phyloP scores from a whole-genome alignment of 1,140 invertebrate species.

The Neuroterus valhalla region DNA sequence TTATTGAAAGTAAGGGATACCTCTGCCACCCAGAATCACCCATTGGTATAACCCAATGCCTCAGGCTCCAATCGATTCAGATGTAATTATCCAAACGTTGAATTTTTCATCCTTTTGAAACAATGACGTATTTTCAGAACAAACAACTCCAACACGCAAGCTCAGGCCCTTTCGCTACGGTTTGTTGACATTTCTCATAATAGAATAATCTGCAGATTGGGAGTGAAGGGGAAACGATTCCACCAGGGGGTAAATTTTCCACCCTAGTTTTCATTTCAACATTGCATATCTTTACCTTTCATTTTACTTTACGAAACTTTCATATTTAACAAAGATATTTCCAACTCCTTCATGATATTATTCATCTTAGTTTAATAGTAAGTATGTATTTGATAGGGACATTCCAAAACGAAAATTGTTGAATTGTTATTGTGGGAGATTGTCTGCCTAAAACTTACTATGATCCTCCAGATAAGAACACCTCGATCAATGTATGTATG shows the following conservation, averaged over 20 bases:
- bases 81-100: conserved; percentile 72
- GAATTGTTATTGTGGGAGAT: too few species aligned
- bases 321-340: too few species aligned
- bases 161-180: conserved; percentile 41
- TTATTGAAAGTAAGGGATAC: neutral
- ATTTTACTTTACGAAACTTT: too few species aligned
- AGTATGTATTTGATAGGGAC: too few species aligned
- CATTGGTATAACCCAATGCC: conserved; percentile 58
- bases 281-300: neutral
- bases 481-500: too few species aligned
- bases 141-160: conserved; percentile 58
- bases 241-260: neutral
- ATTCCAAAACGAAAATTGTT: too few species aligned
- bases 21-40: neutral
- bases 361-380: too few species aligned
- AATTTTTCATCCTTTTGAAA: conserved; percentile 72
- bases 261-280: neutral
- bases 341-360: too few species aligned
- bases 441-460: too few species aligned
- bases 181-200: conserved; percentile 67
- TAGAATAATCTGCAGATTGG: conserved; percentile 67
- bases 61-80: conserved; percentile 64
- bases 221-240: conserved; percentile 9
- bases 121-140: conserved; percentile 72
- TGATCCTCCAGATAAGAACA: too few species aligned